These are phyloP conservation scores for Margarornis squamiger DNA, from an alignment of 2,797 vertebrate species.

Conservation along the genomic window DNA sequence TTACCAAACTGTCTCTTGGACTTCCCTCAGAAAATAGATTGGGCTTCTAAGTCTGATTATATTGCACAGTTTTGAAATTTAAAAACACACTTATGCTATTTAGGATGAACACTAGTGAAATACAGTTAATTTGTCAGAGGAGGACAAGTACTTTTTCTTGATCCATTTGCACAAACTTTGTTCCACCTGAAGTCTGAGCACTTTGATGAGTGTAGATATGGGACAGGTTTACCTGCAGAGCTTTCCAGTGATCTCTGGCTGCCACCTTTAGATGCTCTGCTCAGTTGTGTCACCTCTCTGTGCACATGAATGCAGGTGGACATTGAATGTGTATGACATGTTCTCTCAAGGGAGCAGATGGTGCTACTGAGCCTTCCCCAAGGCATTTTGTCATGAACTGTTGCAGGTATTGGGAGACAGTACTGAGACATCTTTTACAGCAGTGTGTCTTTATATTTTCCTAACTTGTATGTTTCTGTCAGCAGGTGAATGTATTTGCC, in stretches of 20 bases:
- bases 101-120: neutral
- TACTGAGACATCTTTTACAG: neutral
- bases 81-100: neutral
- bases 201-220: neutral
- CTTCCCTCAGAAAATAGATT: neutral
- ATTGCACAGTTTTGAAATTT: neutral
- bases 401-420: neutral
- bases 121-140: neutral
- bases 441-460: neutral
- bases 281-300: rapidly evolving
- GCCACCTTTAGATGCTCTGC: neutral
- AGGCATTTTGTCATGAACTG: neutral
- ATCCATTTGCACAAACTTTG: neutral
- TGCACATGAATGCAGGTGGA: neutral
- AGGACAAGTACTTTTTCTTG: neutral
- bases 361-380: neutral
- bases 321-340: neutral
- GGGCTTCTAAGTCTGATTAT: neutral
- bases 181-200: neutral
- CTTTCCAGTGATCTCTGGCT: neutral
- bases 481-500: neutral
- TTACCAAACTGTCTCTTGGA: neutral
- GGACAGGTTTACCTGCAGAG: neutral
- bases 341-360: neutral
- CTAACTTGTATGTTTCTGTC: neutral